phyloP scores from a whole-genome alignment of 2,797 vertebrate genomes.

The Myoxocephalus aenaeus region DNA sequence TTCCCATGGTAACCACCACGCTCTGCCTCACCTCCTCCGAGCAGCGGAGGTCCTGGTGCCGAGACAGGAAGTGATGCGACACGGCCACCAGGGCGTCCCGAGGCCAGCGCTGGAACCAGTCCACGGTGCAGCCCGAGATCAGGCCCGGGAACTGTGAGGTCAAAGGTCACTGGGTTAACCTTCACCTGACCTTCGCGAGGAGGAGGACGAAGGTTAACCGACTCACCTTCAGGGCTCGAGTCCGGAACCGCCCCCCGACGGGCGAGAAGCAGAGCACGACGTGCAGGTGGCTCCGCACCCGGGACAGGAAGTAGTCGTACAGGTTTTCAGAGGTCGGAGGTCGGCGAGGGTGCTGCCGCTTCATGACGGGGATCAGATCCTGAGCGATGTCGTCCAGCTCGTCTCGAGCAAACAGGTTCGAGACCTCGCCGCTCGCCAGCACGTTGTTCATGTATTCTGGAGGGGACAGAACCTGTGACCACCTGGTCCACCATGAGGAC shows the following conservation, averaged over 20 bases:
- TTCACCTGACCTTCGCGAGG: too few relatives aligned
- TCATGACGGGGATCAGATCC: conserved; percentile 86
- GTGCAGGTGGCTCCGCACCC: conserved; percentile 87
- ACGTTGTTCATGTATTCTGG: conserved; percentile 90
- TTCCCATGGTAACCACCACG: conserved; percentile 87
- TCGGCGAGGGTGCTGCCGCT: conserved; percentile 82
- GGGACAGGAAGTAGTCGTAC: conserved; percentile 87
- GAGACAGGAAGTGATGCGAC: conserved; percentile 86
- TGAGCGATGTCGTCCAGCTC: conserved; percentile 89
- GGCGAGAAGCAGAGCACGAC: conserved; percentile 91
- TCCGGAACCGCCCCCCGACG: conserved; percentile 88
- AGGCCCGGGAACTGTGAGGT: conserved; percentile 83
- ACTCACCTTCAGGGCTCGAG: conserved; percentile 79
- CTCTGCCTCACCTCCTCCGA: conserved; percentile 84
- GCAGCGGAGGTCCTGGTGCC: conserved; percentile 83
- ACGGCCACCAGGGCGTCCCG: conserved; percentile 88
- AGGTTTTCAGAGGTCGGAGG: conserved; percentile 86
- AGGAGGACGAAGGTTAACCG: too few relatives aligned
- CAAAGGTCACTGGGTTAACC: conserved; percentile 7
- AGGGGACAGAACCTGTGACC: too few relatives aligned
- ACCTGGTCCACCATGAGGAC: too few relatives aligned
- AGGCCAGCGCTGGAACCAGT: conserved; percentile 91
- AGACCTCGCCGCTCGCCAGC: conserved; percentile 87
- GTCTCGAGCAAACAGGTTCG: conserved; percentile 88
- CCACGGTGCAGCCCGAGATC: conserved; percentile 89